Percentiles rank a stretch among this genome's conserved stretches.
Evolutionary conservation across 2,888 invertebrate species (phyloP).

Genomic region (Dorcus hopei): DNA sequence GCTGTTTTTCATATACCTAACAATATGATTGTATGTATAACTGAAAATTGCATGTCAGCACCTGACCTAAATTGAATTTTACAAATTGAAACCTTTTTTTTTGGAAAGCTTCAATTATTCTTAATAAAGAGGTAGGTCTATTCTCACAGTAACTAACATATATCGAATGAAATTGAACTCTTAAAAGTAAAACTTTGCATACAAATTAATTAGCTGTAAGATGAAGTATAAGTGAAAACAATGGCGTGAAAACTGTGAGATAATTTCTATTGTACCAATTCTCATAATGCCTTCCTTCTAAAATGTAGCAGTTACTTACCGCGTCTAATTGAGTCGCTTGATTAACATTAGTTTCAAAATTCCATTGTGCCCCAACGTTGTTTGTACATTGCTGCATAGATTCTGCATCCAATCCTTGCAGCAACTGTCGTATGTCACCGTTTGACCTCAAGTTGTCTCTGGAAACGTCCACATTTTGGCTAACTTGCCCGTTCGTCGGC

Average conservation of each 20-base stretch:
- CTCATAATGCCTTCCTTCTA: conserved; percentile 2
- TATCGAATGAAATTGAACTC: no score
- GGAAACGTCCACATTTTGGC: conserved; percentile 34
- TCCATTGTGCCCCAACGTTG: conserved; percentile 87
- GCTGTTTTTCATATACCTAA: no score
- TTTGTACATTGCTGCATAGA: conserved; percentile 78
- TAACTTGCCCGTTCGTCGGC: conserved; percentile 1
- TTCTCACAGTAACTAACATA: no score
- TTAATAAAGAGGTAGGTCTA: no score
- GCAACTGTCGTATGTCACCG: conserved; percentile 54
- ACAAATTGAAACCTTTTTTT: no score
- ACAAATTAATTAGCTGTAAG: no score
- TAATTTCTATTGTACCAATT: conserved; percentile 6
- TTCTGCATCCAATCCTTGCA: conserved; percentile 70
- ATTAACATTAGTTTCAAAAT: conserved; percentile 84
- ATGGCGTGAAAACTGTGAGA: conserved; percentile 5
- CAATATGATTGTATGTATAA: no score
- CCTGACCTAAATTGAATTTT: no score
- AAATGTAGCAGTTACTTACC: conserved; percentile 56
- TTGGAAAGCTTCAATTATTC: no score
- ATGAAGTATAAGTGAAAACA: background rate
- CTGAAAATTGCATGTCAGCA: no score
- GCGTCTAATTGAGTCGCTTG: conserved; percentile 79
- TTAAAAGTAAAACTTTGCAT: no score
- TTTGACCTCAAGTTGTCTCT: background rate